Evolutionary conservation across 1,140 invertebrate species (phyloP), one percentile per base, ranked within the genome.

Genomic region (Magallana ariakensis): DNA sequence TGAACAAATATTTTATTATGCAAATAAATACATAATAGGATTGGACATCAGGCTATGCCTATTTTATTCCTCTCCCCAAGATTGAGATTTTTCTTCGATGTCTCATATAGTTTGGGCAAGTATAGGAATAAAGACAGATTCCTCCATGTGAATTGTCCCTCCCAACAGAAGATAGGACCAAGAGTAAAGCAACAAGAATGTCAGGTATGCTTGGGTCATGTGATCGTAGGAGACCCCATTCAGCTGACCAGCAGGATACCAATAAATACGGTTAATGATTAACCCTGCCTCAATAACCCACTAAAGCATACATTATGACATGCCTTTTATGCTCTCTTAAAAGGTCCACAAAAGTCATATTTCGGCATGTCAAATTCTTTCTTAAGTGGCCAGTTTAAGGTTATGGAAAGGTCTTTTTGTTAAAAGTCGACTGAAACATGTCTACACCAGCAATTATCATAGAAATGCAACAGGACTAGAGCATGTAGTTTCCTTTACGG

Each of bases 311-410:
- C 66, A 75, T 75, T 75, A 75, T 75, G 66, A 75, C 66, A 75
- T 75, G 66, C 66, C 66, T 75, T 75, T 75, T 75, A 26, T 26
- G 66, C 15, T 26, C 66, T 75, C 66, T 26, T 75, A 75, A 75
- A 75, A 75, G 66, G 66, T 75, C 66, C 22, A 75, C 33, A 75
- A 75, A 75, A 75, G 66, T 75, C 66, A 75, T 75, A 46, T 75
- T 75, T 75, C 6, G 22, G 66, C 66, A 75, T 75, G 66, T 75
- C 66, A 75, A 75, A 75, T 75, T 75, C 66, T 75, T 75, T 26
- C 33, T 26, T 26, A 22, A 75, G 22, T 75, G 22, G 66, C 66
- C 66, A 46, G 33, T 75, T 70, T 75, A 75, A 75, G 66, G 22
- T 75, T 75, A 26, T 9, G 22, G 33, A 33, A 75, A 33, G 22